Evolutionary conservation across 1,140 invertebrate genomes (phyloP).

Genomic region (Heliconius congener): DNA sequence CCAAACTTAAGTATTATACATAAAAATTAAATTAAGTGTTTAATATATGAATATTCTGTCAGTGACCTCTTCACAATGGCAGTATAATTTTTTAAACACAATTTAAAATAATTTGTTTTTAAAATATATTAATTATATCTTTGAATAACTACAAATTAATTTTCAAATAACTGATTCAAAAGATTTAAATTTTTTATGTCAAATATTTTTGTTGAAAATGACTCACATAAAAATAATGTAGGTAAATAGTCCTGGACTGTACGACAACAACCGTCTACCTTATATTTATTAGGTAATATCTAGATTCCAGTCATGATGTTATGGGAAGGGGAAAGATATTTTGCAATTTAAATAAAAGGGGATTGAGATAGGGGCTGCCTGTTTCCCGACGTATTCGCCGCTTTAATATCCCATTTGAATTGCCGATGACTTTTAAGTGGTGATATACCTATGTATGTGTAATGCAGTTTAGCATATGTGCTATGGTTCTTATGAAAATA

Average conservation of each 20-base stretch:
- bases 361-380: constrained; percentile 20
- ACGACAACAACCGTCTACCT: background rate
- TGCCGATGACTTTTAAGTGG: constrained; percentile 1
- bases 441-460: background rate
- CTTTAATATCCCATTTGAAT: constrained; percentile 20
- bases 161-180: too few species aligned
- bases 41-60: too few species aligned
- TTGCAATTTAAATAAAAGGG: constrained; percentile 26
- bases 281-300: constrained; percentile 27
- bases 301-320: constrained; percentile 11
- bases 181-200: too few species aligned
- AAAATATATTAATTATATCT: too few species aligned
- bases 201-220: too few species aligned
- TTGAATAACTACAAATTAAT: too few species aligned
- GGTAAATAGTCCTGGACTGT: background rate
- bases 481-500: background rate
- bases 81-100: too few species aligned
- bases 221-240: too few species aligned
- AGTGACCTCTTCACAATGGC: too few species aligned
- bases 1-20: too few species aligned
- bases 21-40: too few species aligned
- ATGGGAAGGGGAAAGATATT: constrained; percentile 17
- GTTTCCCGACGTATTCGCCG: constrained; percentile 7
- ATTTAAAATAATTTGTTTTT: too few species aligned
- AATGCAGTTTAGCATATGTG: background rate